Base-by-base conservation (phyloP, 2,797 vertebrate genomes). In the Molossus molossus region DNA sequence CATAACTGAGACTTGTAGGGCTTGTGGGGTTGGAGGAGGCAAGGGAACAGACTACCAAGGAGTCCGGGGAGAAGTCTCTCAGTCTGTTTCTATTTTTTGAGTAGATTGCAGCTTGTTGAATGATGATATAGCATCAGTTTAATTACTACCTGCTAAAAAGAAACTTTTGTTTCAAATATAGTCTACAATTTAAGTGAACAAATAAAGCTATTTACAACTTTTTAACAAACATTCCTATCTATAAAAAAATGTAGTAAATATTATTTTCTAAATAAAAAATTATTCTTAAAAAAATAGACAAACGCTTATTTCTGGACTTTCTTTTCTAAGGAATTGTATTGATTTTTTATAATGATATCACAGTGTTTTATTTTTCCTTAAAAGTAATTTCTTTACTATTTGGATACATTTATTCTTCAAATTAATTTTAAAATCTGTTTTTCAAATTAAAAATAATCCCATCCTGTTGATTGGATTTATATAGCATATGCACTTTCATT, bases 351-450 rank as follows among this genome's bases (percentile, higher is more conserved):
- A 87, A 72, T 64, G 55, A 76, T 84, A 29, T 65, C 23, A 69
- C 6, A 80, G 25, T 50, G 12, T 77, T 84, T 91, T 80, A 77
- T 82, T 91, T 72, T 23, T 88, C 33, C 75, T 85, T 67, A 48
- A 87, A 92, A 79, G 18, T 33, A 90, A 83, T 92, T 94, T 85
- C n/a, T 79, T 91, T 37, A 83, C 20, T 80, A 87, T 90, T 69
- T 64, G 58, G 18, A 33, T 33, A 88, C 1, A 45, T 73, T 90
- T 27, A 72, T 84, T 91, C 60, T 96, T 83, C 21, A 75, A n/a
- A 4, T 58, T 67, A 73, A 80, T 40, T 92, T 92, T 87, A 89
- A 14, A 87, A 91, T 73, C 29, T 80, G 21, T 48, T 94, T 93
- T 72, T 86, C 27, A 90, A 76, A 33, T 75, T 81, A 80, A 96